Conservation (phyloP, 2,888 invertebrate genomes). For the Gortyna flavago region DNA sequence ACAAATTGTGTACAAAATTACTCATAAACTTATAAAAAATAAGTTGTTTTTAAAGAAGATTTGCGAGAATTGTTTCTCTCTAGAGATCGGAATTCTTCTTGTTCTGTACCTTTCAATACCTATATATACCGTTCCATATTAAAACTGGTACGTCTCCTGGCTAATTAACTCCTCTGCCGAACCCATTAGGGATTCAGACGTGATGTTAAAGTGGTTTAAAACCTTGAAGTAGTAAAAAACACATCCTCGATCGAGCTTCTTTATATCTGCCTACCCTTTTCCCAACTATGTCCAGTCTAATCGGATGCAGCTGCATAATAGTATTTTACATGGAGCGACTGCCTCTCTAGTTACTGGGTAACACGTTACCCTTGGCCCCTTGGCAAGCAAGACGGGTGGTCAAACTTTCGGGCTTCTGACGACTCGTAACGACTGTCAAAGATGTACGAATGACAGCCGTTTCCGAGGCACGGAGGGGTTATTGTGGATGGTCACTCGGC, state of each 20-base stretch:
- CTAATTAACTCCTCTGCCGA: no score
- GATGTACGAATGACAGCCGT: neutral
- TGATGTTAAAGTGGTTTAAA: neutral
- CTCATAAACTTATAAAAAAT: neutral
- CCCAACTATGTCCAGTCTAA: neutral
- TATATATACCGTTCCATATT: no score
- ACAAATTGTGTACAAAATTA: conserved; percentile 11
- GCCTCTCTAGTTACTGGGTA: no score
- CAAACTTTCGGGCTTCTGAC: neutral
- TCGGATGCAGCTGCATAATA: neutral
- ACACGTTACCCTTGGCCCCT: neutral
- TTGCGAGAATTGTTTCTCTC: neutral
- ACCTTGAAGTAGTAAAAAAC: neutral
- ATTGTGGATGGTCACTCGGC: neutral
- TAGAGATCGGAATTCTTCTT: neutral
- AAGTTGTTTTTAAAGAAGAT: neutral
- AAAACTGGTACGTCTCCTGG: no score
- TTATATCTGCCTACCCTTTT: neutral
- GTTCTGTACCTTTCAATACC: neutral
- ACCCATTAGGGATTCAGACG: no score
- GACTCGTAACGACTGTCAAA: neutral
- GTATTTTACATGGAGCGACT: no score
- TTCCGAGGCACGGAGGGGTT: neutral
- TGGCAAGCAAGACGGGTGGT: neutral
- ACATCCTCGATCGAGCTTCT: neutral